These are phyloP conservation scores for Cheilosia variabilis DNA, from an alignment of 2,888 invertebrate species.

Conservation along the genomic window DNA sequence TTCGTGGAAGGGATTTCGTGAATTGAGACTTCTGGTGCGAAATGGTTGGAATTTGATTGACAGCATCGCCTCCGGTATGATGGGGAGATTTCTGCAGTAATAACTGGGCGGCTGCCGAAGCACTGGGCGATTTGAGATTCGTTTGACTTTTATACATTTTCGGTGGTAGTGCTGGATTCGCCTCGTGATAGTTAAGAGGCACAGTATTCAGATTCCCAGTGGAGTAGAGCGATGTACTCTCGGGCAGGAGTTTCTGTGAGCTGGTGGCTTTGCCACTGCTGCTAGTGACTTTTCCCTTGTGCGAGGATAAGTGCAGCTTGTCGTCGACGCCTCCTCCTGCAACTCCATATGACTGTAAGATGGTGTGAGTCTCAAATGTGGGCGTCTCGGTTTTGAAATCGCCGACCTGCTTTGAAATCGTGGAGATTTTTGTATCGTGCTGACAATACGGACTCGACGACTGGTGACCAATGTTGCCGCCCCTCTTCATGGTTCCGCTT, in stretches of 20 bases:
- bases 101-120: slow-evolving; percentile 70
- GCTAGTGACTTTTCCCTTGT: slow-evolving; percentile 65
- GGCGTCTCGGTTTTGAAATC: slow-evolving; percentile 77
- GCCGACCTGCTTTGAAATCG: slow-evolving; percentile 83
- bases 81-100: slow-evolving; percentile 70
- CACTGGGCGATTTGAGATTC: slow-evolving; percentile 80
- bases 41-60: slow-evolving; percentile 67
- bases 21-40: slow-evolving; percentile 75
- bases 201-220: slow-evolving; percentile 64
- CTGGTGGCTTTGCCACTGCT: slow-evolving; percentile 67
- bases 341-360: slow-evolving; percentile 50
- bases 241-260: slow-evolving; percentile 64
- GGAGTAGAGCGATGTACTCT: slow-evolving; percentile 68
- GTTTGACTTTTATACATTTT: slow-evolving; percentile 83
- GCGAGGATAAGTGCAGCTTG: slow-evolving; percentile 57
- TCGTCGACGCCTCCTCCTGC: slow-evolving; percentile 42
- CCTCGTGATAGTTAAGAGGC: slow-evolving; percentile 77
- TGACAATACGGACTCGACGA: slow-evolving; percentile 77
- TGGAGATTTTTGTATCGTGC: slow-evolving; percentile 82
- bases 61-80: slow-evolving; percentile 23
- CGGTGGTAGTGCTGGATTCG: slow-evolving; percentile 83
- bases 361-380: slow-evolving; percentile 55
- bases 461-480: slow-evolving; percentile 69
- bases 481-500: slow-evolving; percentile 76
- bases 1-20: slow-evolving; percentile 77